Evolutionary conservation across 1,140 invertebrate species (phyloP).

Genomic region (Leptinotarsa undecemlineata): DNA sequence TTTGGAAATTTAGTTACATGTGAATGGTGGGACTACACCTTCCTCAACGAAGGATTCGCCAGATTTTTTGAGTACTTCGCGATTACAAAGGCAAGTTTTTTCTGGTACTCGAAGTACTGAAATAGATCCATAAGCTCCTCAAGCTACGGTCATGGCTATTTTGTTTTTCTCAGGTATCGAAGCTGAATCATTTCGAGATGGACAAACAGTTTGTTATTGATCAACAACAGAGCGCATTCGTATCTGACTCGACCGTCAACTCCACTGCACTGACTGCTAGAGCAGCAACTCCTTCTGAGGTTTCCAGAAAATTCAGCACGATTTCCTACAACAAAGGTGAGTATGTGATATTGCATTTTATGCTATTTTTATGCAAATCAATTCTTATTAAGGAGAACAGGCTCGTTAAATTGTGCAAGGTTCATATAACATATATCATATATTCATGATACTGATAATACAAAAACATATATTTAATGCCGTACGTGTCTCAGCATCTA

Average conservation of each 20-base stretch:
- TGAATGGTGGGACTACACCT: constrained; percentile 57
- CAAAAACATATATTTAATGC: too few species aligned
- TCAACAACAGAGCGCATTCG: constrained; percentile 54
- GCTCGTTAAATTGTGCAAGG: too few species aligned
- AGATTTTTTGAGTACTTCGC: constrained; percentile 53
- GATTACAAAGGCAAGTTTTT: constrained; percentile 25
- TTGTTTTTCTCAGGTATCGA: constrained; percentile 24
- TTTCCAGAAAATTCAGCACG: constrained; percentile 62
- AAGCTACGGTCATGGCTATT: not conserved
- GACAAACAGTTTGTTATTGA: constrained; percentile 56
- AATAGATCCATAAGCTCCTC: not conserved
- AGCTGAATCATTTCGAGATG: constrained; percentile 37
- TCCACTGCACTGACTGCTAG: constrained; percentile 51
- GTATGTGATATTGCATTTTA: too few species aligned
- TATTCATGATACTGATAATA: too few species aligned
- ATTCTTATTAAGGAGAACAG: too few species aligned
- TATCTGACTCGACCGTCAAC: constrained; percentile 38
- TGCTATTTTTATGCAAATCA: too few species aligned
- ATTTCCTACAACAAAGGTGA: constrained; percentile 64
- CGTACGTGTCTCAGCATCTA: too few species aligned
- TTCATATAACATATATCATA: too few species aligned
- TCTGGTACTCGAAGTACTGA: not conserved
- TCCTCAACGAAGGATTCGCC: constrained; percentile 61
- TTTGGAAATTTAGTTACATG: constrained; percentile 72
- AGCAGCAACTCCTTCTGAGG: constrained; percentile 36